phyloP scores from a whole-genome alignment of 2,797 vertebrate genomes.

The Heteromormyrus szaboi region DNA sequence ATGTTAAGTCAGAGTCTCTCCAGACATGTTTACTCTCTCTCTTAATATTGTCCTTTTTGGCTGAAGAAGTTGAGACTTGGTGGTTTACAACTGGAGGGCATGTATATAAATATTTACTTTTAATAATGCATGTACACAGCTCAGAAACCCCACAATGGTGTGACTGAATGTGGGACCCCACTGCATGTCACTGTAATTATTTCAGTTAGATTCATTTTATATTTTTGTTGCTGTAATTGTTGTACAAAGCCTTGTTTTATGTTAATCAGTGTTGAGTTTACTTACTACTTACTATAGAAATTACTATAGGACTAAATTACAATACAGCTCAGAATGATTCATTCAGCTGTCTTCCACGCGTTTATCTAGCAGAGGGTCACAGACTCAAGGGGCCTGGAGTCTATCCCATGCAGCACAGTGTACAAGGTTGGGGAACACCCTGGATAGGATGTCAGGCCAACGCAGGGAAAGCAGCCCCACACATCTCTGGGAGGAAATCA shows the following conservation, averaged over 20 bases:
- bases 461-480: not conserved
- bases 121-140: not conserved
- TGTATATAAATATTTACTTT: conserved; percentile 3
- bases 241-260: not conserved
- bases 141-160: not conserved
- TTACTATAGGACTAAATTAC: not conserved
- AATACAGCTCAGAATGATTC: not conserved
- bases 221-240: not conserved
- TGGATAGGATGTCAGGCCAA: not conserved
- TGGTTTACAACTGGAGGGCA: not conserved
- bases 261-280: not conserved
- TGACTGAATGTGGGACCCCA: not conserved
- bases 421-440: not conserved
- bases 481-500: not conserved
- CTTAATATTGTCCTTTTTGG: not conserved
- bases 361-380: not conserved
- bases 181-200: not conserved
- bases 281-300: not conserved
- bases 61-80: not conserved
- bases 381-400: not conserved
- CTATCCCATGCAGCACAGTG: not conserved
- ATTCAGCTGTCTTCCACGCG: not conserved
- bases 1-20: not conserved
- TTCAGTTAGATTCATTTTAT: not conserved
- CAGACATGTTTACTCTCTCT: not conserved